Evolutionary conservation across 2,113 vertebrate genomes (phyloP), one percentile per base, ranked within the genome.

Genomic region (Clupea harengus): DNA sequence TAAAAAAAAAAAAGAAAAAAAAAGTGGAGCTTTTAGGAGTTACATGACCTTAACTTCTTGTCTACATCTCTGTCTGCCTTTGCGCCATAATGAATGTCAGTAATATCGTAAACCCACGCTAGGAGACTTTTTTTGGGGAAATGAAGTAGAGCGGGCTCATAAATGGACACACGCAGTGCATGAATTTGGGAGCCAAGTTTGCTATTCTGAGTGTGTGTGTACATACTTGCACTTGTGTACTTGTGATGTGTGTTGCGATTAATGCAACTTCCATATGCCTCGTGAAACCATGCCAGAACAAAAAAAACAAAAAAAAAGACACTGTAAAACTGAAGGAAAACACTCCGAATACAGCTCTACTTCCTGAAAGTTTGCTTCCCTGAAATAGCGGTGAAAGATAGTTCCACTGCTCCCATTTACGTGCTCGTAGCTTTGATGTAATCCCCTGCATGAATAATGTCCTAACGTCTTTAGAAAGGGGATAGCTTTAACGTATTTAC

Each of bases 181-280:
- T 39, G 39, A 39, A 39, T 39, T 39, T 84, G 50, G 20, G 67
- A 86, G 45, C 57, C 57, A 82, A 86, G 45, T 72, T 86, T 25
- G 8, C 75, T 84, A 86, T 84, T 82, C 47, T 85, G 25, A 22
- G 45, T 54, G 80, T 9, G 25, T 32, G 28, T 39, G 64, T 67
- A 11, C 13, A 25, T 67, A 6, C 13, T 17, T 46, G 45, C n/a
- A n/a, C 45, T 90, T 85, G 90, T 89, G 88, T 86, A 72, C 83
- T 84, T 28, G 47, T 93, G 92, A 95, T 95, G 93, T 93, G 92
- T 94, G 91, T 88, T 25, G 87, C 82, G 88, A 89, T 88, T 93
- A 91, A 95, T 93, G 90, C 90, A 84, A 93, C 92, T 91, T 89
- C 92, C 94, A 94, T 93, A 92, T 94, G 93, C 82, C 90, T 82